Evolutionary conservation across 35 echinoderm and acorn worm species (phyloP).

Genomic region (Stichopus chloronotus): DNA sequence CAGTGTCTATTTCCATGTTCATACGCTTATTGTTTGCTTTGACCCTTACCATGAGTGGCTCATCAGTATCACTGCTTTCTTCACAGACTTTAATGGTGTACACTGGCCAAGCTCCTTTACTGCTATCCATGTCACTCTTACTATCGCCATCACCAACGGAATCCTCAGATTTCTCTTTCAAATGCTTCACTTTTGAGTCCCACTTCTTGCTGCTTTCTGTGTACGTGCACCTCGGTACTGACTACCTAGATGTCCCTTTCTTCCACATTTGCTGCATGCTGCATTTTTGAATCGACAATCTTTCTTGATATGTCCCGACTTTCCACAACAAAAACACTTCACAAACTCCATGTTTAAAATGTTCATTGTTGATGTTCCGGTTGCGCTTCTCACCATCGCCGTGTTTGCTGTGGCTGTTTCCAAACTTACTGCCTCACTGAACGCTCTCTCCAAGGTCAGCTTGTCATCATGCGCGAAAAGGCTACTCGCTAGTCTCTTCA

Average conservation of each 20-base stretch:
- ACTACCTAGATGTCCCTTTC: neutral
- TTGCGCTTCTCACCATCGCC: neutral
- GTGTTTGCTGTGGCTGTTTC: neutral
- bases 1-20: constrained; percentile 54
- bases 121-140: neutral
- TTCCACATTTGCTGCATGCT: neutral
- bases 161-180: neutral
- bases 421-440: too few relatives aligned
- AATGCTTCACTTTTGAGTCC: neutral
- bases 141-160: neutral
- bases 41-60: neutral
- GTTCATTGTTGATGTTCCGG: neutral
- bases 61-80: neutral
- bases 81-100: neutral
- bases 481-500: neutral
- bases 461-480: neutral
- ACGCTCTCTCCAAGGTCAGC: neutral
- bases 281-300: neutral
- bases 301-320: neutral
- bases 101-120: neutral
- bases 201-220: neutral
- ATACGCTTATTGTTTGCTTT: neutral
- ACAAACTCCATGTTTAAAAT: neutral
- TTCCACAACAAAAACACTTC: neutral
- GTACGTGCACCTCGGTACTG: neutral